These are phyloP conservation scores for Pachypanchax playfairii DNA, from an alignment of 2,113 vertebrate genomes.

Conservation along the genomic window DNA sequence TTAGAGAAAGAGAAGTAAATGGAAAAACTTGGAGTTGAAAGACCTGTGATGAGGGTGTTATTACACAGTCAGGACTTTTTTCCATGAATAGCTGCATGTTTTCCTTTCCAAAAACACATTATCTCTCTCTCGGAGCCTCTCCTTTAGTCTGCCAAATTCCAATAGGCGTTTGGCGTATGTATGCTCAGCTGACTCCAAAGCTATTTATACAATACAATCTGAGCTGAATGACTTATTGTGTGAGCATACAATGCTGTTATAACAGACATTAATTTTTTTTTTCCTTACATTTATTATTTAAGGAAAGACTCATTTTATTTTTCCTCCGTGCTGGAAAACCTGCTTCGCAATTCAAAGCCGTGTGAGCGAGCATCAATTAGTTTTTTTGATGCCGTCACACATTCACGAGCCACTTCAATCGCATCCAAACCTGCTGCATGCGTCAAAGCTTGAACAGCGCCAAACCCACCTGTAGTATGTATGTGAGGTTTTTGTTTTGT, in stretches of 20 bases:
- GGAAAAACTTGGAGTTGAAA: conserved; percentile 14
- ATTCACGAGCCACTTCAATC: conserved; percentile 25
- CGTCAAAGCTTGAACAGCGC: background rate
- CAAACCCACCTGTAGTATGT: background rate
- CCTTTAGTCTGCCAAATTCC: conserved; percentile 64
- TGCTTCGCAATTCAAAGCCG: conserved; percentile 24
- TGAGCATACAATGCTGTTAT: conserved; percentile 57
- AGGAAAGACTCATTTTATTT: conserved; percentile 32
- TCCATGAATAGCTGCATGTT: conserved; percentile 38
- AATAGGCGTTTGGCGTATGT: conserved; percentile 63
- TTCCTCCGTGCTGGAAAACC: conserved; percentile 22
- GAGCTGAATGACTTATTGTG: conserved; percentile 66
- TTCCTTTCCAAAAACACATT: conserved; percentile 63
- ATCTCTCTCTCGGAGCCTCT: conserved; percentile 56
- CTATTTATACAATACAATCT: conserved; percentile 66
- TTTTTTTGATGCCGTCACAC: conserved; percentile 34
- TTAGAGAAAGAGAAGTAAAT: conserved; percentile 44
- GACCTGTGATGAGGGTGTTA: conserved; percentile 43
- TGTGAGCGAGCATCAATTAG: conserved; percentile 40
- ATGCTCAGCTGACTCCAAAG: conserved; percentile 46
- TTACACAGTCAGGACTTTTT: conserved; percentile 20
- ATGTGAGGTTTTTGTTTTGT: background rate
- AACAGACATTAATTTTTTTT: conserved; percentile 52
- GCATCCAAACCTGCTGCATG: conserved; percentile 2
- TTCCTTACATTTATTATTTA: conserved; percentile 62